A percentile compares a stretch with the other conserved stretches of the same genome.
Evolutionary conservation across 2,797 vertebrate species (phyloP).

Genomic region (Hydrocynus forskahlii): DNA sequence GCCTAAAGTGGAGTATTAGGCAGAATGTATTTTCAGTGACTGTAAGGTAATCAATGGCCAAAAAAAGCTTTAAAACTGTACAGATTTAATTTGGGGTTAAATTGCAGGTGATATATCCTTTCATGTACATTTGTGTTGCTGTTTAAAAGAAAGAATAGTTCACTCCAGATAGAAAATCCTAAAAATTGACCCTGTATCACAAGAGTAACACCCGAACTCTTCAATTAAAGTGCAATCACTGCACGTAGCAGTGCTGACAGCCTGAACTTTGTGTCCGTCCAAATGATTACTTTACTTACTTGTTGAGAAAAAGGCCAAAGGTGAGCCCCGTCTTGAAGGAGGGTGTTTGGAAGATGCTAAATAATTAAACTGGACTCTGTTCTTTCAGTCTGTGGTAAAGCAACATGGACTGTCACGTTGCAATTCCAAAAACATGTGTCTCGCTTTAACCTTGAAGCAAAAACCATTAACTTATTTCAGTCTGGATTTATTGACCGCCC

Average conservation of each 20-base stretch:
- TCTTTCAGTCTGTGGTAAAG: neutral
- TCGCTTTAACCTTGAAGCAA: neutral
- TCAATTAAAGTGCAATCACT: neutral
- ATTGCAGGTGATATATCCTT: neutral
- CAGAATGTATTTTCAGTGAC: neutral
- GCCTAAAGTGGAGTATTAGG: neutral
- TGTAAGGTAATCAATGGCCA: too few relatives aligned
- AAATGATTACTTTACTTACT: neutral
- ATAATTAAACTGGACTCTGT: slow-evolving; percentile 18
- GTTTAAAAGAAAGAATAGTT: too few relatives aligned
- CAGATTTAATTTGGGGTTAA: too few relatives aligned
- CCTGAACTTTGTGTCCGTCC: neutral
- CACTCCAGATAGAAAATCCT: too few relatives aligned
- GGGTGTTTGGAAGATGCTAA: neutral
- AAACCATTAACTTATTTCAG: neutral
- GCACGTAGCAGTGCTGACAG: neutral
- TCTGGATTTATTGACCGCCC: neutral
- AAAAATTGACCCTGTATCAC: neutral
- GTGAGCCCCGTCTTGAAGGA: neutral
- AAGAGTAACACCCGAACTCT: neutral
- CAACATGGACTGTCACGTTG: neutral
- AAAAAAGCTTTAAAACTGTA: too few relatives aligned
- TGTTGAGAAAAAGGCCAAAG: neutral
- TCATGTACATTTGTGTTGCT: neutral
- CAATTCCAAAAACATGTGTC: neutral